phyloP scores from a whole-genome alignment of 30 jellyfish, hydroid and myxozoan genomes.

The Sanderia malayensis region DNA sequence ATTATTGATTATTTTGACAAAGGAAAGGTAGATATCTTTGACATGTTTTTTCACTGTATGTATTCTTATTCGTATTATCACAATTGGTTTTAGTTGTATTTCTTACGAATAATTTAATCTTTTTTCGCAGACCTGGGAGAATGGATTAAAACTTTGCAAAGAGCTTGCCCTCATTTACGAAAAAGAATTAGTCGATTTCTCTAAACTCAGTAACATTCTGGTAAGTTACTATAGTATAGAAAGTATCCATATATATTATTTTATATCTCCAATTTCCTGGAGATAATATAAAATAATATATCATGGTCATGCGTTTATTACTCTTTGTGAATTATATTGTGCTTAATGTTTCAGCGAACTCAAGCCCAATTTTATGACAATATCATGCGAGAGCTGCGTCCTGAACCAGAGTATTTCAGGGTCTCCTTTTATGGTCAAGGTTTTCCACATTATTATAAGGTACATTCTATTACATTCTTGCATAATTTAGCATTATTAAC shows the following conservation, averaged over 20 bases:
- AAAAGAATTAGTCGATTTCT: conserved; percentile 59
- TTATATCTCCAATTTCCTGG: no score
- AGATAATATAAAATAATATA: no score
- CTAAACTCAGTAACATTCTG: conserved; percentile 89
- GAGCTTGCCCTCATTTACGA: conserved; percentile 85
- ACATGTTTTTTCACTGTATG: no score
- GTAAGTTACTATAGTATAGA: no score
- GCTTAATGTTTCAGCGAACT: conserved; percentile 58
- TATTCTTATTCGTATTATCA: no score
- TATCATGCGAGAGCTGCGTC: conserved; percentile 94
- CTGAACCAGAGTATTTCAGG: conserved; percentile 94
- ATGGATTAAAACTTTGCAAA: conserved; percentile 85
- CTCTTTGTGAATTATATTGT: not conserved
- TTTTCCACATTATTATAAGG: conserved; percentile 91
- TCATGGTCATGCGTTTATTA: not conserved
- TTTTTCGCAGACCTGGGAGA: conserved; percentile 76
- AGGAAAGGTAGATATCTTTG: conserved; percentile 65
- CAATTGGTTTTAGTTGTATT: no score
- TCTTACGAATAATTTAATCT: no score
- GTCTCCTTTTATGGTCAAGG: conserved; percentile 94
- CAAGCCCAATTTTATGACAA: conserved; percentile 97
- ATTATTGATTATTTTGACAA: conserved; percentile 82
- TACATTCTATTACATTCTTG: not conserved
- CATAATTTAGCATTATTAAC: no score
- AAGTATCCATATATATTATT: no score